phyloP scores from a whole-genome alignment of 2,888 invertebrate genomes.

The Ceriagrion tenellum region DNA sequence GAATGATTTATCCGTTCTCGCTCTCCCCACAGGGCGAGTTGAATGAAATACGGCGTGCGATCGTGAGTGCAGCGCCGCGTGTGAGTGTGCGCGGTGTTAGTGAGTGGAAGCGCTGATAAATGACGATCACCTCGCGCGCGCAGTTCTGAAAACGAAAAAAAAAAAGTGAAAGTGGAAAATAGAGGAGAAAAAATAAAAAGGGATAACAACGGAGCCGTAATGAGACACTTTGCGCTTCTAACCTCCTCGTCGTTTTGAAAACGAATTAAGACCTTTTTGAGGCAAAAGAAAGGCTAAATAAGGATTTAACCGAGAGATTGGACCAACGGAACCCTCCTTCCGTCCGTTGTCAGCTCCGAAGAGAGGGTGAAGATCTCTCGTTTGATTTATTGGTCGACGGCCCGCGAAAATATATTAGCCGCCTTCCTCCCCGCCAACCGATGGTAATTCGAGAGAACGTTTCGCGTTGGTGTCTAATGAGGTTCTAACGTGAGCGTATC shows the following conservation, averaged over 20 bases:
- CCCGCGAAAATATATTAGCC: not conserved
- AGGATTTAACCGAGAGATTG: not conserved
- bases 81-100: not conserved
- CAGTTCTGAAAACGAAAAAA: not conserved
- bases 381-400: not conserved
- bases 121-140: constrained; percentile 34
- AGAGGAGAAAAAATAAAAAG: not conserved
- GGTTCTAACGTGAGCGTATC: not conserved
- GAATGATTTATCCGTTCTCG: constrained; percentile 53
- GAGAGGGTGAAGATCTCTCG: not conserved
- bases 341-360: not conserved
- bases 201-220: not conserved
- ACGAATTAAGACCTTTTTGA: not conserved
- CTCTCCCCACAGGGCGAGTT: not conserved
- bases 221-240: not conserved
- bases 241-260: not conserved
- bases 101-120: constrained; percentile 39
- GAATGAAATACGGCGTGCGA: constrained; percentile 46
- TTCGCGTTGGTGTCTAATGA: not conserved
- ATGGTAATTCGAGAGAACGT: not conserved
- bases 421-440: not conserved
- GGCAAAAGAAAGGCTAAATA: not conserved
- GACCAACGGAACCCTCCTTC: not conserved
- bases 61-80: not conserved
- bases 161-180: not conserved